Evolutionary conservation across 1,140 invertebrate genomes (phyloP).

Genomic region (Conus ventricosus): DNA sequence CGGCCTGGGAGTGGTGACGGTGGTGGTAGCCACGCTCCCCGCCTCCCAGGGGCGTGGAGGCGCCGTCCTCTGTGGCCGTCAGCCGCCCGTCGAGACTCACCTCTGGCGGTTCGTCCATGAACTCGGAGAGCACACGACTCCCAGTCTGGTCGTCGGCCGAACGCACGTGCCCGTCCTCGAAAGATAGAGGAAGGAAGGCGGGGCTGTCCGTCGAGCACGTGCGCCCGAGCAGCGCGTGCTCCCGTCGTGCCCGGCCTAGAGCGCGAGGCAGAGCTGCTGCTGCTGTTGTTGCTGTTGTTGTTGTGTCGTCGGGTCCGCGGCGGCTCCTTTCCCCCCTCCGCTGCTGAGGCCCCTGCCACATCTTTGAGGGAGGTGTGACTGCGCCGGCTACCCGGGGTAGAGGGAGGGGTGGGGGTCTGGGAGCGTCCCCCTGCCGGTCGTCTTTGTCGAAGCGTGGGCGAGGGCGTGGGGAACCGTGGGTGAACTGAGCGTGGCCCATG

Average conservation of each 20-base stretch:
- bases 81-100: constrained; percentile 27
- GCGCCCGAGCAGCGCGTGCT: constrained; percentile 38
- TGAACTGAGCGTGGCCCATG: constrained; percentile 27
- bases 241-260: constrained; percentile 20
- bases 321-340: neutral
- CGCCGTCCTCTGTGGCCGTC: constrained; percentile 21
- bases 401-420: constrained; percentile 59
- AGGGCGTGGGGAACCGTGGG: constrained; percentile 25
- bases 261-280: constrained; percentile 46
- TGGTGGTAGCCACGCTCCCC: constrained; percentile 24
- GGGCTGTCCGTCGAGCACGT: constrained; percentile 46
- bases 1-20: neutral
- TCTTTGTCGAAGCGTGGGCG: neutral
- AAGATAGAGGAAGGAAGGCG: neutral
- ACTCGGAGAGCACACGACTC: constrained; percentile 32
- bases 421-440: constrained; percentile 12
- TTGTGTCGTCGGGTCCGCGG: no score
- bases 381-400: constrained; percentile 54
- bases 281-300: neutral
- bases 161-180: neutral
- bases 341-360: neutral
- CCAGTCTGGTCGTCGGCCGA: constrained; percentile 34
- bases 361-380: constrained; percentile 47
- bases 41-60: constrained; percentile 15
- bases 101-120: constrained; percentile 27